phyloP scores from a whole-genome alignment of 2,888 invertebrate species.

The Epistrophe eligans region DNA sequence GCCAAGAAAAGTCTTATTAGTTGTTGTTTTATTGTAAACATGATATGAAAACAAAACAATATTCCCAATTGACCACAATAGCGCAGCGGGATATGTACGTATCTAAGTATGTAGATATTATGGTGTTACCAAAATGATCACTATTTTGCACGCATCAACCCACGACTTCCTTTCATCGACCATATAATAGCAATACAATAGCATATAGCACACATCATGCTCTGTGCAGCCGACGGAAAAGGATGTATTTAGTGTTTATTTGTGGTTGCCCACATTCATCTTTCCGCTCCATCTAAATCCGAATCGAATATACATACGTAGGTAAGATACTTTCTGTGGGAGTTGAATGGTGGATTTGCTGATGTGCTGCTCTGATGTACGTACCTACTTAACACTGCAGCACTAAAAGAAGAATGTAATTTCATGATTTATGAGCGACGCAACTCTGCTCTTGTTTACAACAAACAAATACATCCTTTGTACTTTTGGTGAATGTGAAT shows the following conservation, averaged over 20 bases:
- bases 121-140: conserved; percentile 1
- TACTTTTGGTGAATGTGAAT: conserved; percentile 23
- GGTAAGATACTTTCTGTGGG: conserved; percentile 35
- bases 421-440: conserved; percentile 46
- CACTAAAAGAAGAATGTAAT: conserved; percentile 20
- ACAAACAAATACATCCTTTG: conserved; percentile 63
- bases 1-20: conserved; percentile 6
- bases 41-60: conserved; percentile 9
- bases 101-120: too few species aligned
- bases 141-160: conserved; percentile 65
- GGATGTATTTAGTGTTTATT: conserved; percentile 74
- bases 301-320: not conserved
- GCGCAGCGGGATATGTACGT: not conserved
- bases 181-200: not conserved
- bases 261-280: conserved; percentile 72
- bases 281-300: conserved; percentile 47
- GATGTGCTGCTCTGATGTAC: conserved; percentile 9
- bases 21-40: not conserved
- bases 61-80: conserved; percentile 52
- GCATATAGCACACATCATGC: not conserved
- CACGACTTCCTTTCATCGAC: conserved; percentile 70
- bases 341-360: conserved; percentile 50
- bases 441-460: not conserved
- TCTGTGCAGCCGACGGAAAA: conserved; percentile 42
- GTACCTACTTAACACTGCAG: conserved; percentile 20